These are phyloP conservation scores for Coboldia fuscipes DNA, from an alignment of 1,140 invertebrate species.

Conservation along the genomic window DNA sequence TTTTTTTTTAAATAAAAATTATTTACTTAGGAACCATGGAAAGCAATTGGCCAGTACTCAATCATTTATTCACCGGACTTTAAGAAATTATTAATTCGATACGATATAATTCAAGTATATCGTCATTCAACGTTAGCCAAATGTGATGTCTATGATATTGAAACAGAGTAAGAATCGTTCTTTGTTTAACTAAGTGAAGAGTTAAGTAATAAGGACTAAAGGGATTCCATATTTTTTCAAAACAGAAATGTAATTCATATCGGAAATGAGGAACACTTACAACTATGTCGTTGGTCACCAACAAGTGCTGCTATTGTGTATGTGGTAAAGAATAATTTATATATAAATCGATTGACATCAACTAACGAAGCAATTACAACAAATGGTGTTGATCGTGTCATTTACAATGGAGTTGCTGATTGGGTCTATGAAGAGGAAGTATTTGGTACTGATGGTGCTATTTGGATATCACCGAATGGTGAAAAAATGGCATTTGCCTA, in stretches of 20 bases:
- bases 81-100: conserved; percentile 14
- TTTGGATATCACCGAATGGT: conserved; percentile 76
- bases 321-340: conserved; percentile 61
- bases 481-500: conserved; percentile 55
- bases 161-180: conserved; percentile 9
- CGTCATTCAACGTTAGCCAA: conserved; percentile 17
- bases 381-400: conserved; percentile 29
- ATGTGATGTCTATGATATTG: conserved; percentile 18
- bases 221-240: too few relatives aligned
- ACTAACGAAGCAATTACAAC: conserved; percentile 28
- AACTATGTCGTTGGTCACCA: conserved; percentile 51
- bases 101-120: conserved; percentile 13
- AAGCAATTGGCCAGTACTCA: too few relatives aligned
- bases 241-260: conserved; percentile 12
- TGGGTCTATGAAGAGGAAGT: conserved; percentile 84
- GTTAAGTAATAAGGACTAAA: conserved; percentile 5
- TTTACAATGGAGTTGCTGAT: conserved; percentile 61
- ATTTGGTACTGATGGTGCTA: conserved; percentile 56
- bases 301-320: conserved; percentile 45
- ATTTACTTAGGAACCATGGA: conserved; percentile 8
- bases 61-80: conserved; percentile 14
- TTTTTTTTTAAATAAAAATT: conserved; percentile 8
- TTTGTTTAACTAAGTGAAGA: conserved; percentile 2
- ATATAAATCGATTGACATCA: conserved; percentile 24
- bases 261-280: conserved; percentile 29